Percentiles rank a stretch among this genome's conserved stretches.
phyloP scores from a whole-genome alignment of 2,113 vertebrate genomes.

The Corvus hawaiiensis region DNA sequence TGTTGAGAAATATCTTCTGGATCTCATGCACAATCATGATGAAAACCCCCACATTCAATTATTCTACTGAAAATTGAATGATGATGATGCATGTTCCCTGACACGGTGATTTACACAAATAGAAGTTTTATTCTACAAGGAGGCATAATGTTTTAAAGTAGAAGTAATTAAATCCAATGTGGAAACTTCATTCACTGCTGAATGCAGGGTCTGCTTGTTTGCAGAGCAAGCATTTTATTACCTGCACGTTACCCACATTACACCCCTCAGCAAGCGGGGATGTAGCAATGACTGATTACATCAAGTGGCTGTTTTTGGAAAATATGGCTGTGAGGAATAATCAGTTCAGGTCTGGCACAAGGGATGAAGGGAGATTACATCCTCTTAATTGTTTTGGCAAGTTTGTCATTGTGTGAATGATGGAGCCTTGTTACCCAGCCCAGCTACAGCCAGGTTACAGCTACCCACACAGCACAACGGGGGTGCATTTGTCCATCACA shows the following conservation, averaged over 20 bases:
- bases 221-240: conserved; percentile 13
- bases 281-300: not conserved
- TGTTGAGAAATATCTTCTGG: conserved; percentile 19
- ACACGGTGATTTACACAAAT: conserved; percentile 15
- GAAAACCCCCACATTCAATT: conserved; percentile 36
- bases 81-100: conserved; percentile 28
- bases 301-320: conserved; percentile 5
- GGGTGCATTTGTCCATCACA: not conserved
- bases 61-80: conserved; percentile 28
- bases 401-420: not conserved
- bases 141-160: conserved; percentile 30
- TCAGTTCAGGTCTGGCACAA: not conserved
- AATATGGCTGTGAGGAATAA: not conserved
- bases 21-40: not conserved
- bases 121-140: conserved; percentile 18
- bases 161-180: conserved; percentile 33
- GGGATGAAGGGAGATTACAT: not conserved
- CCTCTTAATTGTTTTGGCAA: conserved; percentile 11
- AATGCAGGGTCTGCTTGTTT: not conserved
- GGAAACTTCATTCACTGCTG: not conserved
- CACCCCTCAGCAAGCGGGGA: not conserved
- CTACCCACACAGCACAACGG: not conserved
- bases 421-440: not conserved
- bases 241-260: not conserved
- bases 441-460: not conserved